A percentile compares a stretch with the other conserved stretches of the same genome.
Conservation (phyloP, 2,797 vertebrate genomes). For the Hoplostethus atlanticus region DNA sequence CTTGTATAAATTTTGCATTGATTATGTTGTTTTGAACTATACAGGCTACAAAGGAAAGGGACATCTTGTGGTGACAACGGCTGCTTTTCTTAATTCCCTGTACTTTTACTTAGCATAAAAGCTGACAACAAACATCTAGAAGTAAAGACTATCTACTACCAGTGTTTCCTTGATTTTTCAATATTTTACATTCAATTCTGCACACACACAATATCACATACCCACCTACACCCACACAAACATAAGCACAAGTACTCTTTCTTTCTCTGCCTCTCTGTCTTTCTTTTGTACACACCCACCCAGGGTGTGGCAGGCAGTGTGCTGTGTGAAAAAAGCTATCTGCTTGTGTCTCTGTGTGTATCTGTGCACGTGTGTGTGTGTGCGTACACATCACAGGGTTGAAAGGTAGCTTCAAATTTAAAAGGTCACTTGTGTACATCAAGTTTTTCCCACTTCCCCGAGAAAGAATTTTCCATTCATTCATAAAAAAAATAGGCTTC, state of each 20-base stretch:
- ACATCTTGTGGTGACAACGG: conserved; percentile 45
- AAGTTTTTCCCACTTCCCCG: not conserved
- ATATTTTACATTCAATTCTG: conserved; percentile 27
- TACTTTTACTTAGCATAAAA: conserved; percentile 45
- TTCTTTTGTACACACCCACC: conserved; percentile 47
- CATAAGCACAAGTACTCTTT: not conserved
- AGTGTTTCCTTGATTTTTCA: conserved; percentile 32
- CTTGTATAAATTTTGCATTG: conserved; percentile 72
- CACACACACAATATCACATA: conserved; percentile 22
- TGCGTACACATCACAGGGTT: not conserved
- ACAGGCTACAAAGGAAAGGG: conserved; percentile 48
- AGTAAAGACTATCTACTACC: conserved; percentile 41
- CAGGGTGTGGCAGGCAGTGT: conserved; percentile 46
- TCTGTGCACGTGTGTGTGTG: not conserved
- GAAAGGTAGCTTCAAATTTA: no score
- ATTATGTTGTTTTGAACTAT: conserved; percentile 70
- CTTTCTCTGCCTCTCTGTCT: conserved; percentile 57
- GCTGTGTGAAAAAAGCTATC: not conserved
- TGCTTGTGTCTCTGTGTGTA: not conserved
- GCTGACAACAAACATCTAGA: conserved; percentile 40
- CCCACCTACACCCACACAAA: conserved; percentile 40
- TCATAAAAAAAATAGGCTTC: conserved; percentile 5
- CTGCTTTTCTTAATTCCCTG: conserved; percentile 27
- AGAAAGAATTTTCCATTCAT: conserved; percentile 15
- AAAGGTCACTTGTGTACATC: no score